phyloP scores from a whole-genome alignment of 2,888 invertebrate genomes.

The Seira sanloemensis region DNA sequence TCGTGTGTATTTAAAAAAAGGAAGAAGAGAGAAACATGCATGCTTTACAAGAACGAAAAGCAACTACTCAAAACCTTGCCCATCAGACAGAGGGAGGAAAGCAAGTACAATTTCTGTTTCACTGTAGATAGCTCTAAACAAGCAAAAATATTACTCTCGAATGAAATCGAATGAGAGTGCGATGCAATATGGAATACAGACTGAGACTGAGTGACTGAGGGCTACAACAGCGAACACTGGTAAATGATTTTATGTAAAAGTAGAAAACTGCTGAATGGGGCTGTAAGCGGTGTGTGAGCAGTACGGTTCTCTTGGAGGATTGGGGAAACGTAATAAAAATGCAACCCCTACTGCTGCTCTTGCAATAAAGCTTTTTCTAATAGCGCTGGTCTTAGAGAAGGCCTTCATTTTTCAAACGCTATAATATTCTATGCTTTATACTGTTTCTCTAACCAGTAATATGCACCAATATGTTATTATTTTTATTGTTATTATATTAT shows the following conservation, averaged over 20 bases:
- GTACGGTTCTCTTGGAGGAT: neutral
- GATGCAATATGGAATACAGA: neutral
- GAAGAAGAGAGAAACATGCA: conserved; percentile 3
- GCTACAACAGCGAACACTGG: neutral
- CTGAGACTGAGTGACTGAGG: neutral
- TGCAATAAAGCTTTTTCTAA: no score
- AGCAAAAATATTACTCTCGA: conserved; percentile 35
- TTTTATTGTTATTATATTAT: neutral
- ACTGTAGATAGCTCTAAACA: neutral
- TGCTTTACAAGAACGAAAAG: conserved; percentile 1
- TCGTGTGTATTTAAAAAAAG: neutral
- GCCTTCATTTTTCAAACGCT: neutral
- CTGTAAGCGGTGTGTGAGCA: neutral
- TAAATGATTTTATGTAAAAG: neutral
- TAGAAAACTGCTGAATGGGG: neutral
- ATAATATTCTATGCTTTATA: neutral
- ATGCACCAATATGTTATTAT: neutral
- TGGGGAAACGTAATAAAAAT: conserved; percentile 29
- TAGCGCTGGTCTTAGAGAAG: neutral
- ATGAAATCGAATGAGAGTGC: conserved; percentile 56
- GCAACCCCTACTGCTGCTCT: conserved; percentile 51
- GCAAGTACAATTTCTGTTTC: neutral
- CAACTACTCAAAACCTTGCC: neutral
- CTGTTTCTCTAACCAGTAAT: neutral
- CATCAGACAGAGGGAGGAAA: conserved; percentile 6